Conservation (phyloP, 2,888 invertebrate species). For the Hirtodrosophila alboralis region DNA sequence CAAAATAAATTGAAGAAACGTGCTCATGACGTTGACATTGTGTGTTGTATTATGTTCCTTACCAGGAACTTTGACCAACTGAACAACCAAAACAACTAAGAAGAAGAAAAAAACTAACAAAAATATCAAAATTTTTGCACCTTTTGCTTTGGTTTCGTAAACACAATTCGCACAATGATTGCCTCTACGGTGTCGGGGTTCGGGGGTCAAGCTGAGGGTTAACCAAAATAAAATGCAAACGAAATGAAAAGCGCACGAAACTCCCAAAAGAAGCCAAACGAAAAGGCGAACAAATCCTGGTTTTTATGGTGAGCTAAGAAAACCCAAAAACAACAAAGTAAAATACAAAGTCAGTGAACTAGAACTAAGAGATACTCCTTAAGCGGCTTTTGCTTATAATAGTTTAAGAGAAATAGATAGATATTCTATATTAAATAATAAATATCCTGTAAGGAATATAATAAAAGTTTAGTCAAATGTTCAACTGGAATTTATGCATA, state of each 20-base stretch:
- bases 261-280: slow-evolving; percentile 23
- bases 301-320: slow-evolving; percentile 26
- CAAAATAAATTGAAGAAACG: slow-evolving; percentile 72
- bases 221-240: slow-evolving; percentile 62
- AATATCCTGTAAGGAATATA: slow-evolving; percentile 14
- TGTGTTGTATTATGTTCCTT: slow-evolving; percentile 10
- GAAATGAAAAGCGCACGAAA: slow-evolving; percentile 63
- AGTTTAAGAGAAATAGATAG: no score
- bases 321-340: slow-evolving; percentile 14
- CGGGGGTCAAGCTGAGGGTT: slow-evolving; percentile 51
- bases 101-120: slow-evolving; percentile 18
- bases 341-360: background rate
- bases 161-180: slow-evolving; percentile 55
- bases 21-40: slow-evolving; percentile 74
- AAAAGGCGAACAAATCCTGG: slow-evolving; percentile 29
- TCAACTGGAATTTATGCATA: no score
- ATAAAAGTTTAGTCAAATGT: no score
- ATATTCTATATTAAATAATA: no score
- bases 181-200: slow-evolving; percentile 27
- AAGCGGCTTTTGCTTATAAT: slow-evolving; percentile 3
- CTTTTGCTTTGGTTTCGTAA: slow-evolving; percentile 41
- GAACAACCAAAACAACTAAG: slow-evolving; percentile 42
- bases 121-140: slow-evolving; percentile 45
- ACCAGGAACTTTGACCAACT: slow-evolving; percentile 9
- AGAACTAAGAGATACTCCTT: slow-evolving; percentile 26